Conservation (phyloP, 2,113 vertebrate genomes). For the Suncus etruscus region DNA sequence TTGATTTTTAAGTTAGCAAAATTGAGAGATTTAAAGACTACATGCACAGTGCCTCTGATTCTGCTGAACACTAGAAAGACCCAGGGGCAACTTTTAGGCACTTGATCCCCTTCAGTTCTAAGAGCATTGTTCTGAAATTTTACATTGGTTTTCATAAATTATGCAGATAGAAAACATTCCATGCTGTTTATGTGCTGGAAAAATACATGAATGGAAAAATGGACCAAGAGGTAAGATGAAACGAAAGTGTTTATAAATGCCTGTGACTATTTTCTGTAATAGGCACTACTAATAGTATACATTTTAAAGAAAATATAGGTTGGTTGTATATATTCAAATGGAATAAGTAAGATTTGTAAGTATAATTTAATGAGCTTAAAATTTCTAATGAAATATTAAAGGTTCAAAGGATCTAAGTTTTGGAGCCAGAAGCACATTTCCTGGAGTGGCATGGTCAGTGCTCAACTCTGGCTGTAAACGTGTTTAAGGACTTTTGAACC, state of each 20-base stretch:
- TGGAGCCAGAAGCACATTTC: constrained; percentile 58
- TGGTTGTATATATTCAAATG: constrained; percentile 50
- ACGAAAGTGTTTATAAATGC: constrained; percentile 57
- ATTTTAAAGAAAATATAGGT: constrained; percentile 60
- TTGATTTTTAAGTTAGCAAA: constrained; percentile 79
- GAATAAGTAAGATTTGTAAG: constrained; percentile 44
- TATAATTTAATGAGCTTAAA: constrained; percentile 55
- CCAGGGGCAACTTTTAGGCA: constrained; percentile 73
- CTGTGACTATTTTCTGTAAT: constrained; percentile 40
- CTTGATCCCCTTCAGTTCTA: not conserved
- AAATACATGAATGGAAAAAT: constrained; percentile 27
- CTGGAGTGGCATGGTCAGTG: constrained; percentile 33
- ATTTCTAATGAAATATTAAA: constrained; percentile 57
- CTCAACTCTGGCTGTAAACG: not conserved
- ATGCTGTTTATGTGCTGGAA: constrained; percentile 31
- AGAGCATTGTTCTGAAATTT: constrained; percentile 35
- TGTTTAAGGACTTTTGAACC: constrained; percentile 55
- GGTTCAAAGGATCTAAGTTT: constrained; percentile 22
- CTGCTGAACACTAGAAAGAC: constrained; percentile 75
- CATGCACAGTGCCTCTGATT: constrained; percentile 79
- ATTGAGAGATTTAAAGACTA: constrained; percentile 79
- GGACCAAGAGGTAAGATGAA: constrained; percentile 63
- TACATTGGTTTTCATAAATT: constrained; percentile 58
- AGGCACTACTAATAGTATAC: constrained; percentile 52
- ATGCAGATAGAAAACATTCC: constrained; percentile 55